Base-by-base conservation (phyloP, 2,888 invertebrate genomes). In the Meghimatium bilineatum region DNA sequence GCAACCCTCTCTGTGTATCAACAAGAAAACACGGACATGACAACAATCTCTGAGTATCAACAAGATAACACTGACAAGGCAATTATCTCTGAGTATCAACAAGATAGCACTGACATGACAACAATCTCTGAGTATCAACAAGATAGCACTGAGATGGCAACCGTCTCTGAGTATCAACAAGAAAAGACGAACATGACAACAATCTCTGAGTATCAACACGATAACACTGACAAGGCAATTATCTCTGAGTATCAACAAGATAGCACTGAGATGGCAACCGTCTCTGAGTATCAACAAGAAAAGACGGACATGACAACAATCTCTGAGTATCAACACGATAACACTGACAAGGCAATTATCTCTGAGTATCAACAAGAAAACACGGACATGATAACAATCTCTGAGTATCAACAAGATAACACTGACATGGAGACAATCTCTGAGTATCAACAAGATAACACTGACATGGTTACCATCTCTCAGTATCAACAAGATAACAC, bases 341-440 rank as follows among this genome's bases (percentile, higher is more conserved):
- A 26, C 72, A 38, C n/a, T 72, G 49, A 44, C 14, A 1, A 10
- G 29, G 1, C 44, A 44, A 1, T 34, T n/a, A 26, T n/a, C n/a
- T 44, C n/a, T 72, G 72, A 72, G n/a, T n/a, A n/a, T n/a, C n/a
- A n/a, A 49, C 44, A 66, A 66, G 66, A 72, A 12, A 72, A n/a
- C 44, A 44, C n/a, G 26, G 14, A 38, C 14, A 10, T 72, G 44
- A 44, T 17, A 44, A 14, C 44, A 44, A 14, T 14, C 44, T 72
- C 72, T 72, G 49, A 44, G 26, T n/a, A 29, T 44, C 1, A 17
- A 38, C 69, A 36, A 29, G 69, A 26, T 23, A 23, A 20, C 26
- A 36, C 38, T 69, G 26, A 36, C 12, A 36, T 69, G 23, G 8
- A 17, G 20, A 38, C 69, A 38, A 38, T 69, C 29, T 38, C 69